Evolutionary conservation across 2,888 invertebrate species (phyloP).

Genomic region (Andricus curvator): DNA sequence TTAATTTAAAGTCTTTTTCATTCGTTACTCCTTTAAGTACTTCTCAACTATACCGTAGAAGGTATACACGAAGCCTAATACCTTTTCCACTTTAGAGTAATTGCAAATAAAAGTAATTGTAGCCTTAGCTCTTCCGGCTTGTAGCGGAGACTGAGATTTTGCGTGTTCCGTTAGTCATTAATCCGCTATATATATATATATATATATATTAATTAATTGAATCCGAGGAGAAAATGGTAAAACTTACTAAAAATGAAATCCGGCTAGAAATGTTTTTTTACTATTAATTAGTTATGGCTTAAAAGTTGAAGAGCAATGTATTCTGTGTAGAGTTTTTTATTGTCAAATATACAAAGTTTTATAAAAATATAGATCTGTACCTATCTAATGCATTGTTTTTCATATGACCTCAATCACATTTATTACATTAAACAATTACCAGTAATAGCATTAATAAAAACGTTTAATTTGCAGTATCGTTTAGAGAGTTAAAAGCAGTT

Average conservation of each 20-base stretch:
- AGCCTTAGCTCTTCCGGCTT: constrained; percentile 30
- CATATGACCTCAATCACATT: not conserved
- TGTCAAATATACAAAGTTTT: not conserved
- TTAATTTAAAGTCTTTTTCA: constrained; percentile 4
- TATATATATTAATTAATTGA: not conserved
- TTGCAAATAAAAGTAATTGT: constrained; percentile 34
- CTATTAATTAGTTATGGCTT: no score
- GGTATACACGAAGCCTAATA: constrained; percentile 6
- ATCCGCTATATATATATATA: not conserved
- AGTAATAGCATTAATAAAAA: no score
- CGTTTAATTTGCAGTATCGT: no score
- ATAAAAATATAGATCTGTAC: not conserved
- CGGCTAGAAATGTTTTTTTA: no score
- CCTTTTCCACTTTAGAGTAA: constrained; percentile 31
- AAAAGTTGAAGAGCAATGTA: not conserved
- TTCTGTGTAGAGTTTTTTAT: not conserved
- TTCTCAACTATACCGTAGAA: not conserved
- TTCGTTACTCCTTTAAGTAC: not conserved
- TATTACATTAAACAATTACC: not conserved
- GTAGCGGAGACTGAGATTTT: constrained; percentile 4
- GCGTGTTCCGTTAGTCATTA: constrained; percentile 9
- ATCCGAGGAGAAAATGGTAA: not conserved
- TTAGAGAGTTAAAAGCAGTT: no score
- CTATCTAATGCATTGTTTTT: not conserved
- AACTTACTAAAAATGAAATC: not conserved